Conservation (phyloP, 2,888 invertebrate species). For the Nipponacmea schrenckii region DNA sequence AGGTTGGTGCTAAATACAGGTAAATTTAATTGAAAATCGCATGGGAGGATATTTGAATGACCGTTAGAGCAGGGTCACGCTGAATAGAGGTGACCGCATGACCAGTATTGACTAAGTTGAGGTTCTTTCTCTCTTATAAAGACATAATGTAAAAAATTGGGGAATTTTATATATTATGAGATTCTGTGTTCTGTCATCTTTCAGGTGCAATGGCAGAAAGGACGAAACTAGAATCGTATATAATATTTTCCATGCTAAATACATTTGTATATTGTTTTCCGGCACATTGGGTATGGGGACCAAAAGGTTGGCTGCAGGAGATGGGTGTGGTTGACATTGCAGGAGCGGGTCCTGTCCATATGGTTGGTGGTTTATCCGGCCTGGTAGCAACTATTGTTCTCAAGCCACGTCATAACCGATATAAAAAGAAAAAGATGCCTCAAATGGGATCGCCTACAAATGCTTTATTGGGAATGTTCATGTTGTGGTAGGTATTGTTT, state of each 20-base stretch:
- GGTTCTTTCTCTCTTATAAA: too few species aligned
- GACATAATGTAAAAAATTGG: too few species aligned
- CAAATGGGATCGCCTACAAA: conserved; percentile 58
- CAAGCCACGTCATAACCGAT: conserved; percentile 76
- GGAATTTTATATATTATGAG: too few species aligned
- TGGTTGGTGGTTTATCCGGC: conserved; percentile 82
- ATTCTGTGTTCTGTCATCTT: not conserved
- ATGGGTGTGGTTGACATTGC: conserved; percentile 92
- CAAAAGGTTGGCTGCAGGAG: conserved; percentile 89
- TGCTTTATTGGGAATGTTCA: conserved; percentile 60
- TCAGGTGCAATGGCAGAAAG: conserved; percentile 92
- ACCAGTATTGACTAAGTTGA: too few species aligned
- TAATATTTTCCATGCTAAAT: conserved; percentile 87
- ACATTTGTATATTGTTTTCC: conserved; percentile 91
- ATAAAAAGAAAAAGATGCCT: conserved; percentile 27
- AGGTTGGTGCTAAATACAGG: too few species aligned
- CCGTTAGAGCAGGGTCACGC: too few species aligned
- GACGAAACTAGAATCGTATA: conserved; percentile 82
- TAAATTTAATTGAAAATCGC: too few species aligned
- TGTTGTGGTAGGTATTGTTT: conserved; percentile 51
- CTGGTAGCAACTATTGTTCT: conserved; percentile 90
- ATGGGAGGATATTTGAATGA: too few species aligned
- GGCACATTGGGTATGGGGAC: conserved; percentile 71
- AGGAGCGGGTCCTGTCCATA: conserved; percentile 82
- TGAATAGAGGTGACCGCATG: too few species aligned